These are phyloP conservation scores for Heloderma charlesbogerti DNA, from an alignment of 2,113 vertebrate genomes.

Conservation along the genomic window DNA sequence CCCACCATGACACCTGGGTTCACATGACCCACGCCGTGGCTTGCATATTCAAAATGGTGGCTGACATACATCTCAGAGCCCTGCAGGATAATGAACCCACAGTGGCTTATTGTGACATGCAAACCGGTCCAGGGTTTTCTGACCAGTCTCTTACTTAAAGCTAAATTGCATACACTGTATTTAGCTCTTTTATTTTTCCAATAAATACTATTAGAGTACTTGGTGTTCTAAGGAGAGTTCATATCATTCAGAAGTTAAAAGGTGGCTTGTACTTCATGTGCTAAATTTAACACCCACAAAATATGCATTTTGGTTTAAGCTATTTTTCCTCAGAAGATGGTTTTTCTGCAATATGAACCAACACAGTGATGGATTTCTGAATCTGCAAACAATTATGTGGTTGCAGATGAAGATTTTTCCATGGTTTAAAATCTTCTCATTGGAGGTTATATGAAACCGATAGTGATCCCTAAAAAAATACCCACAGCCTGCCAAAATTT, in stretches of 20 bases:
- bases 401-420: background rate
- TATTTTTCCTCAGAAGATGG: conserved; percentile 28
- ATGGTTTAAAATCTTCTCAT: background rate
- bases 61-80: too few relatives aligned
- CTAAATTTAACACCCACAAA: background rate
- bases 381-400: conserved; percentile 33
- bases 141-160: background rate
- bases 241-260: background rate
- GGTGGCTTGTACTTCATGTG: background rate
- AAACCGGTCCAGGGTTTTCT: background rate
- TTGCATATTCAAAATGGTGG: too few relatives aligned
- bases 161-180: background rate
- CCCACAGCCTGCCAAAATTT: background rate
- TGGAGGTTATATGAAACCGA: conserved; percentile 2
- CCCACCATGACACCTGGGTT: too few relatives aligned
- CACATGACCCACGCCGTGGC: too few relatives aligned
- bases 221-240: background rate
- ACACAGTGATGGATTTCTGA: background rate
- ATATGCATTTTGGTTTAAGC: conserved; percentile 5
- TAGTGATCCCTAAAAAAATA: background rate
- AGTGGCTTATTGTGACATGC: too few relatives aligned
- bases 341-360: conserved; percentile 51
- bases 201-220: background rate
- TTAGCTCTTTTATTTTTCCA: background rate
- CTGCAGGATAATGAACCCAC: too few relatives aligned